Base-by-base conservation (phyloP, 2,797 vertebrate species). In the Hypotaenidia okinawae region DNA sequence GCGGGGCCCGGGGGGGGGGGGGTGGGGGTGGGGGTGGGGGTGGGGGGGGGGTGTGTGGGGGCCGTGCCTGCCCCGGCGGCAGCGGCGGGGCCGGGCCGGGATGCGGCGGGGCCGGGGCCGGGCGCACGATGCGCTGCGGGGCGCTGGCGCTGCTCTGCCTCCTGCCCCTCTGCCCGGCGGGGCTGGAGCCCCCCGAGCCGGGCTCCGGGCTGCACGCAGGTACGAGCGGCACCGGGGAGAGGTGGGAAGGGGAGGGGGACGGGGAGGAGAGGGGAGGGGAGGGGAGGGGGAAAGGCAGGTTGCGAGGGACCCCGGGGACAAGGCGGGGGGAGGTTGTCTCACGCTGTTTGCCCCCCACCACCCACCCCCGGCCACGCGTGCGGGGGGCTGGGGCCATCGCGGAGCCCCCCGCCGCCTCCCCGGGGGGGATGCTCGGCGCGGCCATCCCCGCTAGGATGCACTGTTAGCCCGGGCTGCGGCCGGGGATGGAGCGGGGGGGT, bases 141-240 rank as follows among this genome's bases (percentile, higher is more conserved):
- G 52, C 35, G 64, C 83, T 81, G 77, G 30, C 17, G 72, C 59
- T 72, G 82, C 69, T 62, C 43, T 87, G 81, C 37, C 23, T 63
- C 11, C 75, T 92, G n/a, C 30, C 27, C 30, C 72, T 82, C 16
- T 39, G 75, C 33, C 58, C 51, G 11, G 22, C 6, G 52, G 90
- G n/a, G 72, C 72, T 25, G 92, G 74, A 70, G 28, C 47, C 21
- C 32, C 58, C 69, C 69, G 90, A 94, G 68, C 67, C 32, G 66
- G 93, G 91, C 33, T 95, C 93, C 27, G 95, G 86, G 78, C 37
- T 84, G 79, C 51, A 27, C 9, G 10, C 89, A 82, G 95, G 93
- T 94, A 92, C 28, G 84, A 27, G 28, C 30, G 33, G 41, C 14
- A 14, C 12, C 21, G 62, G 8, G 51, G 16, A 16, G 41, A 16